A percentile compares a stretch with the other conserved stretches of the same genome.
These are phyloP conservation scores for Tenthredo mesomela DNA, from an alignment of 2,888 invertebrate species.

Conservation along the genomic window DNA sequence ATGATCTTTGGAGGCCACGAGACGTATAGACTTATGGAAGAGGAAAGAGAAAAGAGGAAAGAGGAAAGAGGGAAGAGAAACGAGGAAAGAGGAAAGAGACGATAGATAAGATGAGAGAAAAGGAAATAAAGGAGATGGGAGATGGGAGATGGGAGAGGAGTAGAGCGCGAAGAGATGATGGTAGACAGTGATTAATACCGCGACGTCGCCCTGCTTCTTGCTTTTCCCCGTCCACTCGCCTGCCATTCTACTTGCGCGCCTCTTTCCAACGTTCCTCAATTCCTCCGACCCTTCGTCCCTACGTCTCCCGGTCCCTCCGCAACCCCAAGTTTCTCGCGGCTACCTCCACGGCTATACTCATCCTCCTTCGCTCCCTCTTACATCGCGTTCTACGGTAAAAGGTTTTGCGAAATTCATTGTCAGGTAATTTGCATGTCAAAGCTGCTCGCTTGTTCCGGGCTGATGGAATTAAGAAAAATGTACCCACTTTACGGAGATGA, in stretches of 20 bases:
- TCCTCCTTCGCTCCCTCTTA: slow-evolving; percentile 61
- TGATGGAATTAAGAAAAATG: slow-evolving; percentile 57
- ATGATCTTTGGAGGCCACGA: slow-evolving; percentile 32
- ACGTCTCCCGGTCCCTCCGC: slow-evolving; percentile 31
- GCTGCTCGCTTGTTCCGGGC: slow-evolving; percentile 59
- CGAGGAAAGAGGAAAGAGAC: background rate
- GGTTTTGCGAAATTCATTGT: slow-evolving; percentile 77
- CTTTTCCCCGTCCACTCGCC: slow-evolving; percentile 61
- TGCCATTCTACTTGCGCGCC: slow-evolving; percentile 58
- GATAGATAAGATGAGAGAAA: background rate
- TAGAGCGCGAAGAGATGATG: slow-evolving; percentile 62
- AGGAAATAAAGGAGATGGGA: slow-evolving; percentile 28
- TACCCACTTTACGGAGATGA: slow-evolving; percentile 65
- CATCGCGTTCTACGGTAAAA: slow-evolving; percentile 73
- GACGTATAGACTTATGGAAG: slow-evolving; percentile 33
- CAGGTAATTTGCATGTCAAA: slow-evolving; percentile 76
- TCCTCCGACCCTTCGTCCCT: slow-evolving; percentile 43
- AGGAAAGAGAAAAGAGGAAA: background rate
- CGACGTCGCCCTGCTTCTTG: slow-evolving; percentile 74
- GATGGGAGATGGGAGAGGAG: slow-evolving; percentile 49
- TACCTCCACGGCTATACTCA: slow-evolving; percentile 56
- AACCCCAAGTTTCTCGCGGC: slow-evolving; percentile 56
- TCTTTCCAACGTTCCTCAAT: slow-evolving; percentile 43
- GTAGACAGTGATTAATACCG: slow-evolving; percentile 76
- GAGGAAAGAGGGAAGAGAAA: background rate